Percentiles rank a stretch among this genome's conserved stretches.
Conservation (phyloP, 2,888 invertebrate genomes). For the Lapara coniferarum region DNA sequence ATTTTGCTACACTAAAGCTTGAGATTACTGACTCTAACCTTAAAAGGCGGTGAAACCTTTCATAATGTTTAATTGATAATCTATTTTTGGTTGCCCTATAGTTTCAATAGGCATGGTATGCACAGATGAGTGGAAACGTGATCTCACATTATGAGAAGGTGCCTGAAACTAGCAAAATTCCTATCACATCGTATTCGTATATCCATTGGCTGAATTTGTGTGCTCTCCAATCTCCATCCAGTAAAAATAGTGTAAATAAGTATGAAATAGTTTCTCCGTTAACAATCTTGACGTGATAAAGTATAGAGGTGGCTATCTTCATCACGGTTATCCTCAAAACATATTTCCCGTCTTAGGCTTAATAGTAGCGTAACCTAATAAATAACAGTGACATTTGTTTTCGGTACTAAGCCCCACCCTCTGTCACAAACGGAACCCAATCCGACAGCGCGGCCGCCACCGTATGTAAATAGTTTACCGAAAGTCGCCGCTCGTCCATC, state of each 20-base stretch:
- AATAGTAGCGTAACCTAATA: slow-evolving; percentile 79
- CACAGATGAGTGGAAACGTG: too few species aligned
- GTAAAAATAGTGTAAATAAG: too few species aligned
- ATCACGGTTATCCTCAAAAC: slow-evolving; percentile 48
- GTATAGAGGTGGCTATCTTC: slow-evolving; percentile 32
- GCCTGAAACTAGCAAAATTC: too few species aligned
- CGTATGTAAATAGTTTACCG: slow-evolving; percentile 84
- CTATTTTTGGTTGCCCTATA: too few species aligned
- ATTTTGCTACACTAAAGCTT: background rate
- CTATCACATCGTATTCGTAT: too few species aligned
- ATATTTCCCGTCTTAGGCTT: slow-evolving; percentile 76
- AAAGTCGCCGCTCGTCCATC: slow-evolving; percentile 84
- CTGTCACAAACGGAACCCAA: slow-evolving; percentile 81
- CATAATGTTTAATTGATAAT: too few species aligned
- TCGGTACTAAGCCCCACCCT: slow-evolving; percentile 83
- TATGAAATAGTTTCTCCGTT: background rate
- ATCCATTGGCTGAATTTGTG: too few species aligned
- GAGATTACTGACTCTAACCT: too few species aligned
- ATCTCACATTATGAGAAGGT: too few species aligned
- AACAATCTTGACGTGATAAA: background rate
- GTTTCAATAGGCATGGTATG: too few species aligned
- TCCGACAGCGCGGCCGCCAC: slow-evolving; percentile 78
- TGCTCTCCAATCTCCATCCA: too few species aligned
- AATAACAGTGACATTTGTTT: slow-evolving; percentile 84
- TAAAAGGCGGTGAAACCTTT: too few species aligned